Percentiles rank a stretch among this genome's conserved stretches.
Conservation (phyloP, 2,113 vertebrate species). For the Monarcha castaneiventris region DNA sequence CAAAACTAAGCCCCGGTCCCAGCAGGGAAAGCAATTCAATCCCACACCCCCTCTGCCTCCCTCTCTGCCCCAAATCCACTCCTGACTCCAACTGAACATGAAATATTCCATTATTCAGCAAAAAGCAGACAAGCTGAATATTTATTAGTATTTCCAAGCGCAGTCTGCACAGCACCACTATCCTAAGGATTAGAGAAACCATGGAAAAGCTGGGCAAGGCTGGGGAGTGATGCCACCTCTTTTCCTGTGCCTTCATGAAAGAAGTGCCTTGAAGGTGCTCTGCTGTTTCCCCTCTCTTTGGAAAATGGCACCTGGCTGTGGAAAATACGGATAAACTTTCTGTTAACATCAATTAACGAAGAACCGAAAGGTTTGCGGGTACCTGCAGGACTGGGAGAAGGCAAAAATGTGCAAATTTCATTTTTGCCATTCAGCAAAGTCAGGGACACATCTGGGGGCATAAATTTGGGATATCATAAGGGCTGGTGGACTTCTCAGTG, state of each 20-base stretch:
- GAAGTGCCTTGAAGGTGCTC: background rate
- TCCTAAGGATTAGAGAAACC: background rate
- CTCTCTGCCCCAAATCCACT: background rate
- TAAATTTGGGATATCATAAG: background rate
- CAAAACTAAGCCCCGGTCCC: background rate
- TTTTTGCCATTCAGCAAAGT: background rate
- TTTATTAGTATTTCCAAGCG: background rate
- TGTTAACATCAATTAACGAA: background rate
- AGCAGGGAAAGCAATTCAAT: background rate
- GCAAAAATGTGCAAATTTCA: background rate
- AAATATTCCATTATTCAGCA: background rate
- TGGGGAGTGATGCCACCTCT: background rate
- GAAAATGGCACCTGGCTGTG: background rate
- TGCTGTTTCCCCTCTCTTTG: background rate
- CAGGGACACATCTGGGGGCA: no score
- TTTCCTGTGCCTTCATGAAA: background rate
- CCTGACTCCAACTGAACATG: background rate
- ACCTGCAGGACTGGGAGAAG: background rate
- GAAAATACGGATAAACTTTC: background rate
- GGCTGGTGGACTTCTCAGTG: background rate
- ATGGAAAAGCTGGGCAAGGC: background rate
- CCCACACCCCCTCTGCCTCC: background rate
- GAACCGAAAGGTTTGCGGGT: background rate
- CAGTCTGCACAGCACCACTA: background rate
- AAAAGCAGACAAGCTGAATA: background rate